Percentiles rank a stretch among this genome's conserved stretches.
These are phyloP conservation scores for Anser cygnoides DNA, from an alignment of 2,113 vertebrate species.

Conservation along the genomic window DNA sequence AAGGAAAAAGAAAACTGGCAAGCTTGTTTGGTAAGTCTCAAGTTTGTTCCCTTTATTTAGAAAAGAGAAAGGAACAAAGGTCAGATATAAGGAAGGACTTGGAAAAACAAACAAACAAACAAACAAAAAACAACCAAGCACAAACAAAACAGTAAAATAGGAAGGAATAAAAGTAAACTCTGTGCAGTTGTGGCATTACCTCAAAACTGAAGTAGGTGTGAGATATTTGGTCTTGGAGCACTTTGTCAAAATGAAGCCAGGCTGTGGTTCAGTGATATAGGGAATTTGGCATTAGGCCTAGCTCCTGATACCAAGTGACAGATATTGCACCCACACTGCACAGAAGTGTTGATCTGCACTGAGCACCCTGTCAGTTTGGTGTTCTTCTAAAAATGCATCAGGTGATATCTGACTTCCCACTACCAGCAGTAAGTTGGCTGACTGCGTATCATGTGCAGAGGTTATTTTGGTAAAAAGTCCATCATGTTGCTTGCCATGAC, in stretches of 20 bases:
- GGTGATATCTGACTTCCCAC: background rate
- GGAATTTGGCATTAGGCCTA: background rate
- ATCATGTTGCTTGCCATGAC: background rate
- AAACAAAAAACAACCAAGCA: background rate
- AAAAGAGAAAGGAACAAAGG: background rate
- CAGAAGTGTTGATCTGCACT: fast-evolving
- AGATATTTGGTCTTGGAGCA: background rate
- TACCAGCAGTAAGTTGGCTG: background rate
- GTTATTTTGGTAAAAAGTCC: background rate
- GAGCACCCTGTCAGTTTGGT: background rate
- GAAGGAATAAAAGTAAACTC: background rate
- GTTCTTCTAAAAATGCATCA: background rate
- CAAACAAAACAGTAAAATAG: background rate
- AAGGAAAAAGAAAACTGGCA: background rate
- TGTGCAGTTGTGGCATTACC: background rate
- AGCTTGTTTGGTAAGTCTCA: background rate
- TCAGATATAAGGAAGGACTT: background rate
- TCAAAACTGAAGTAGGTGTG: background rate
- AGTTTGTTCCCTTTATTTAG: background rate
- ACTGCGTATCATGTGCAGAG: background rate
- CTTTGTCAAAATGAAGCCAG: background rate
- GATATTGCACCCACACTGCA: fast-evolving
- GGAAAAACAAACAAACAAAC: background rate
- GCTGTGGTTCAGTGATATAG: background rate
- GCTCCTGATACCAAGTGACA: background rate